A percentile compares a stretch with the other conserved stretches of the same genome.
Evolutionary conservation across 2,888 invertebrate genomes (phyloP).

Genomic region (Cyclophora punctaria): DNA sequence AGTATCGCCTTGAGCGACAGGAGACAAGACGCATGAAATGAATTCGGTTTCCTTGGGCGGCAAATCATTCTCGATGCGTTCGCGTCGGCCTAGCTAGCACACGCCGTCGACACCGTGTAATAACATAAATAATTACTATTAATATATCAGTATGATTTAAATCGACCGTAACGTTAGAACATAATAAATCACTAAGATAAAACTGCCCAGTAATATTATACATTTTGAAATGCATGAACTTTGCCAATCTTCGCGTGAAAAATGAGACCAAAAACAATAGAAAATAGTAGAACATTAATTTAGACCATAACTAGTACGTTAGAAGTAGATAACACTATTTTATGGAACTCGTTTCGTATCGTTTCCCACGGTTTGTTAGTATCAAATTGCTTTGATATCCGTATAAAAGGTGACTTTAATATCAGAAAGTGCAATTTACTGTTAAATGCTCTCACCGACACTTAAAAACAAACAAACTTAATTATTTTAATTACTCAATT

Average conservation of each 20-base stretch:
- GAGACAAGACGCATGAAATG: constrained; percentile 49
- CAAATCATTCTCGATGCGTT: constrained; percentile 35
- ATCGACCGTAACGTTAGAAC: constrained; percentile 18
- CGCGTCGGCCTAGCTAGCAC: constrained; percentile 19
- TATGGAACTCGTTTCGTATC: constrained; percentile 24
- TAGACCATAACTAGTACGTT: constrained; percentile 23
- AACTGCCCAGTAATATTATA: too few species aligned
- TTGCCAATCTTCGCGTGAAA: too few species aligned
- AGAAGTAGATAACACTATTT: constrained; percentile 21
- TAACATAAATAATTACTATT: constrained; percentile 35
- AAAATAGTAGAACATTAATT: constrained; percentile 15
- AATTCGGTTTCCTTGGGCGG: constrained; percentile 45
- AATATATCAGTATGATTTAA: constrained; percentile 19
- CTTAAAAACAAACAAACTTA: too few species aligned
- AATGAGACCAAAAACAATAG: too few species aligned
- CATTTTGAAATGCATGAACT: too few species aligned
- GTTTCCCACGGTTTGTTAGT: constrained; percentile 33
- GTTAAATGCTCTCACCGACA: too few species aligned
- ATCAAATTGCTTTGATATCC: constrained; percentile 30
- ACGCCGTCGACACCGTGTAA: constrained; percentile 25
- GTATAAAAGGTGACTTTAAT: constrained; percentile 24
- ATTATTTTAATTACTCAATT: too few species aligned
- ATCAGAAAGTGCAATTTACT: constrained; percentile 12
- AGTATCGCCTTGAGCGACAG: constrained; percentile 38
- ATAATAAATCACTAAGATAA: too few species aligned